Evolutionary conservation across 2,888 invertebrate genomes (phyloP).

Genomic region (Diadegma fenestrale): DNA sequence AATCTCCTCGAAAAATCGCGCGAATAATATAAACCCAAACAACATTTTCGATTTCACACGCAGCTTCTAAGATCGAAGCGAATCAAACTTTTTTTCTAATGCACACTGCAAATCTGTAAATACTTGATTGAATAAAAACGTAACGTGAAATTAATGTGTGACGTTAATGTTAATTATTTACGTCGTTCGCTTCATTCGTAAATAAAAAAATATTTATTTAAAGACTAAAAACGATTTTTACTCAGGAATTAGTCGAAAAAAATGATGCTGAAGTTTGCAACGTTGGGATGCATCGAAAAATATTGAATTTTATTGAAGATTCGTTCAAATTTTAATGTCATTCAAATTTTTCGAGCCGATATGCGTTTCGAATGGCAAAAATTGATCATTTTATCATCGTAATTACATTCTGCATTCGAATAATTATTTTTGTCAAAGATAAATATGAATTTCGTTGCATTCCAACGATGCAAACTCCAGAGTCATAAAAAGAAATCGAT

Average conservation of each 20-base stretch:
- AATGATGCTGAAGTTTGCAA: too few relatives aligned
- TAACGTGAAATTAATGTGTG: background rate
- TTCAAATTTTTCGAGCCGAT: too few relatives aligned
- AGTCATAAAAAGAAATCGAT: background rate
- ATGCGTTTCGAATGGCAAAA: too few relatives aligned
- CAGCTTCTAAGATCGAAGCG: conserved; percentile 38
- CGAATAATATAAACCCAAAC: background rate
- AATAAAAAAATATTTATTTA: background rate
- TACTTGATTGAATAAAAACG: conserved; percentile 44
- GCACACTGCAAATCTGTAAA: conserved; percentile 60
- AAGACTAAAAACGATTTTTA: background rate
- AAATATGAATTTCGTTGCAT: too few relatives aligned
- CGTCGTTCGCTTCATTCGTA: background rate
- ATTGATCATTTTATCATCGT: too few relatives aligned
- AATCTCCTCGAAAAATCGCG: conserved; percentile 35
- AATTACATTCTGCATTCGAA: too few relatives aligned
- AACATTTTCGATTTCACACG: too few relatives aligned
- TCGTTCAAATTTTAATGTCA: too few relatives aligned
- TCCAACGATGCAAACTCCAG: too few relatives aligned
- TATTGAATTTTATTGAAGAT: too few relatives aligned
- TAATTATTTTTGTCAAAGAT: too few relatives aligned
- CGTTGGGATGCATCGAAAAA: too few relatives aligned
- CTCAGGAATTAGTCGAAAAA: background rate
- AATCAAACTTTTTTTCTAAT: background rate
- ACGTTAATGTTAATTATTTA: background rate